Percentiles rank a stretch among this genome's conserved stretches.
Conservation (phyloP, 1,140 invertebrate genomes). For the Brachionus manjavacas region DNA sequence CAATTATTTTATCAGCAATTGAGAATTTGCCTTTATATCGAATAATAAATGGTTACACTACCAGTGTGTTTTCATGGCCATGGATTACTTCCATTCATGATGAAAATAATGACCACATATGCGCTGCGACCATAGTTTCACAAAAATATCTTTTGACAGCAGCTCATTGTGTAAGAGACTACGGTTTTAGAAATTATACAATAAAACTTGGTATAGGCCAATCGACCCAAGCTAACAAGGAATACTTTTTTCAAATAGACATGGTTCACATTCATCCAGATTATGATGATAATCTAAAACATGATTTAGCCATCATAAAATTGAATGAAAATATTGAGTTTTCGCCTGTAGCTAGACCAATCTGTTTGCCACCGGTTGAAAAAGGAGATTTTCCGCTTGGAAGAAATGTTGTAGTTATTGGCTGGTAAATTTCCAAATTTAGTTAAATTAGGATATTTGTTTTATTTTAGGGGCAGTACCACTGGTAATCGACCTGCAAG, state of each 20-base stretch:
- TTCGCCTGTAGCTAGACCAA: neutral
- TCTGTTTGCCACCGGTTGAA: neutral
- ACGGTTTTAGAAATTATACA: neutral
- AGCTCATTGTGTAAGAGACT: conserved; percentile 32
- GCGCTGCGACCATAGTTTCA: neutral
- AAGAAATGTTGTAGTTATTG: conserved; percentile 1
- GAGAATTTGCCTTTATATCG: neutral
- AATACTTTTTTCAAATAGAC: neutral
- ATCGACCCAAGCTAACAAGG: neutral
- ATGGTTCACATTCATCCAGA: neutral
- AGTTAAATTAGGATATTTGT: neutral
- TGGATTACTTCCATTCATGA: neutral
- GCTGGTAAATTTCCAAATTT: neutral
- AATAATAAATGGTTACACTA: conserved; percentile 4
- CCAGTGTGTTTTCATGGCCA: conserved; percentile 1
- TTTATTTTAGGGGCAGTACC: neutral
- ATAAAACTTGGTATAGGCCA: neutral
- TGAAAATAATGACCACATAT: neutral
- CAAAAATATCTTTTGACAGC: neutral
- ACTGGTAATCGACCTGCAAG: neutral
- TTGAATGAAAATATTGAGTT: neutral
- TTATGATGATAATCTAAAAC: neutral
- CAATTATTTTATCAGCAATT: neutral
- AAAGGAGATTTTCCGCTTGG: neutral
- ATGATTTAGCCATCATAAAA: neutral